Evolutionary conservation across 2,888 invertebrate genomes (phyloP), one percentile per base, ranked within the genome.

Genomic region (Parascotia fuliginaria): DNA sequence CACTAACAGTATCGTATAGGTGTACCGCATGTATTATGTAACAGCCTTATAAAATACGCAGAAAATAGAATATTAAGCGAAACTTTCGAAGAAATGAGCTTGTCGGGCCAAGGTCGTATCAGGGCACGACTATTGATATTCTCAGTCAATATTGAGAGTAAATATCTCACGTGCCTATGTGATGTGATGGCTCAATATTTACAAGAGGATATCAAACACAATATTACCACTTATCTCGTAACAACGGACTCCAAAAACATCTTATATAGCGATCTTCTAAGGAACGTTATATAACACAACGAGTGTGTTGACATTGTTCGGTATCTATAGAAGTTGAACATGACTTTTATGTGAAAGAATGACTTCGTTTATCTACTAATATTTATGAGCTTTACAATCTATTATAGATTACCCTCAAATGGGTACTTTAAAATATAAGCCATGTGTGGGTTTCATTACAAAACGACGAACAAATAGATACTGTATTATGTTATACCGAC

Each of bases 141-240:
- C 81, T 76, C 70, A 55, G 88, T 88, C 82, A 91, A 91, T 86
- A 91, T 86, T 81, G 74, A 73, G 75, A 80, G 87, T 86, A 85
- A 90, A 92, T 85, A 92, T 86, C 87, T 88, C 89, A 87, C 89
- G 86, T 85, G 82, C 79, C 87, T 76, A 83, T 79, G 85, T 73
- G 85, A 83, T 79, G 85, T 73, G 85, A 83, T 75, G 75, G 70
- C 66, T 77, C 83, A 90, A 92, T 92, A 92, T 92, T 92, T 84
- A 87, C 89, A 71, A 77, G 78, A 73, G 78, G 71, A 85, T 81
- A 83, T 85, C 87, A 87, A 89, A 87, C 81, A 89, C 79, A 87
- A 88, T 89, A 90, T 90, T 85, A 89, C 88, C 87, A 88, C 85
- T 89, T 91, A 90, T 90, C 89, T 88, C 76, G 74, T 82, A 83